Percentiles rank a stretch among this genome's conserved stretches.
Conservation (phyloP, 2,797 vertebrate genomes). For the Lacerta bilineata region DNA sequence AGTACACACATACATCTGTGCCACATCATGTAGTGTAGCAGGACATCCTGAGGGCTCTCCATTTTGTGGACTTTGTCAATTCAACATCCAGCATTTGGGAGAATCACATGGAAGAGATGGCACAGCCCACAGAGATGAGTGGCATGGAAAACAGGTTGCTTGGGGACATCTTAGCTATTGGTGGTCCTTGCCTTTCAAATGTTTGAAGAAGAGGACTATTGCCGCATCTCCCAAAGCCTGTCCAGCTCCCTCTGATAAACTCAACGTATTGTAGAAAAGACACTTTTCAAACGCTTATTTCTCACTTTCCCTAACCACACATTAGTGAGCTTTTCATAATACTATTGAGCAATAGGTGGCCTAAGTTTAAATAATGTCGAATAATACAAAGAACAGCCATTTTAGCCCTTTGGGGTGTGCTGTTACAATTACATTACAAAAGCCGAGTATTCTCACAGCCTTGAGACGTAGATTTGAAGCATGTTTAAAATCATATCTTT, state of each 20-base stretch:
- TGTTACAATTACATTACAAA: conserved; percentile 18
- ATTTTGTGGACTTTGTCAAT: not conserved
- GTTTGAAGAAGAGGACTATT: not conserved
- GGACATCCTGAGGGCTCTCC: too few relatives aligned
- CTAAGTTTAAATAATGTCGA: not conserved
- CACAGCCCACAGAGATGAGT: too few relatives aligned
- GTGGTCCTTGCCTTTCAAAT: not conserved
- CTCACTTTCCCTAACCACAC: not conserved
- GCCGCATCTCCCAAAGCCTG: not conserved
- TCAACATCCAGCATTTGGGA: not conserved
- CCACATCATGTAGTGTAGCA: not conserved
- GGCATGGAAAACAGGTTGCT: not conserved
- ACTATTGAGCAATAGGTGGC: not conserved
- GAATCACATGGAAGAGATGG: too few relatives aligned
- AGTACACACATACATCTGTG: not conserved
- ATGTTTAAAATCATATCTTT: conserved; percentile 34
- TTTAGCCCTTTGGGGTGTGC: not conserved
- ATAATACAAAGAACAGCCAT: not conserved
- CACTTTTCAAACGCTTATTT: not conserved
- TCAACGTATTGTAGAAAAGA: not conserved
- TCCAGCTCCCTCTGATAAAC: not conserved
- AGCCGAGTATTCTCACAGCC: conserved; percentile 9
- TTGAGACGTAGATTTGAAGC: conserved; percentile 14
- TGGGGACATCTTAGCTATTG: not conserved
- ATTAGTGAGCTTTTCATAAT: not conserved